Evolutionary conservation across 92 coral and sea anemone genomes (phyloP), one percentile per base, ranked within the genome.

Genomic region (Paramuricea clavata): DNA sequence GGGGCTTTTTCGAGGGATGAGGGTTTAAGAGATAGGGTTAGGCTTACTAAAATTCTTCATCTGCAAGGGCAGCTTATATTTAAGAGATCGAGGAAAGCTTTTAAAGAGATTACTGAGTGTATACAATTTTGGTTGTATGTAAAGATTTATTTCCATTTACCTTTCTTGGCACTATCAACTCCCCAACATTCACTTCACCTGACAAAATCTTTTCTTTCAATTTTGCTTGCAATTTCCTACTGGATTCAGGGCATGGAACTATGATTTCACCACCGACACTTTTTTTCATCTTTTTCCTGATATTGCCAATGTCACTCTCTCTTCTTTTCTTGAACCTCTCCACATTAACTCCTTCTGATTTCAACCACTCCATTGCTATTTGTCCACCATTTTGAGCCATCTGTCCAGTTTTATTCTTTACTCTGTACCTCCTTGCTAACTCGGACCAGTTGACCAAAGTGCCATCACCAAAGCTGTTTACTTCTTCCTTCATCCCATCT

Each of bases 361-460:
- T 65, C 41, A 65, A 16, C 72, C 72, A 65, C 16, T 65, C 72
- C 16, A 26, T n/a, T 2, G 72, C 32, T 2, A 65, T 65, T 32
- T 65, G 72, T 2, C 72, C 72, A 26, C 72, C 72, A 65, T 26
- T 65, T 57, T 26, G 67, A 19, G 67, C 67, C 19, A 57, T 3
- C 67, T 57, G 5, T 57, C 67, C 67, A 19, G 3, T 57, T 19
- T 19, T 19, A 16, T 57, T 19, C 19, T 26, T 19, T 3, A 57
- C 12, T 57, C 12, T 3, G 67, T 2, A 65, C 16, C 16, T 5
- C 33, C 72, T 65, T 65, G 72, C 72, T 65, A 65, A 12, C 22
- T 65, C 72, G 6, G 72, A 65, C 72, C 72, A 65, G 72, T 65
- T 65, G 41, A 65, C 72, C 33, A 26, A 26, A 65, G 72, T 65